Percentiles rank a stretch among this genome's conserved stretches.
Conservation (phyloP, 2,888 invertebrate species). For the Teinopalpus imperialis region DNA sequence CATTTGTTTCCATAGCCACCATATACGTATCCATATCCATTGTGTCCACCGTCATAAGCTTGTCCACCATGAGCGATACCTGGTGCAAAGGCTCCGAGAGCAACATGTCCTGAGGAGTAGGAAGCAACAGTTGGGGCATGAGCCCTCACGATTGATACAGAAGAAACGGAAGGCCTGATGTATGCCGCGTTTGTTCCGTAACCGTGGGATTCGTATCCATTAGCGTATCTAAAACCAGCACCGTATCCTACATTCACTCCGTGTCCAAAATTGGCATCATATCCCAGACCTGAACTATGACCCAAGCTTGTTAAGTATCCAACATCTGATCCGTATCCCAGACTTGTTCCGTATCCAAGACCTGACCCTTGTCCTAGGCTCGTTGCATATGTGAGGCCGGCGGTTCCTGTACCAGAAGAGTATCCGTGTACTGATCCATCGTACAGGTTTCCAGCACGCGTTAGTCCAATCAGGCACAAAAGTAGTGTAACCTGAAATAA, state of each 20-base stretch:
- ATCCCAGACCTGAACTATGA: slow-evolving; percentile 37
- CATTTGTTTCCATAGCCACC: slow-evolving; percentile 16
- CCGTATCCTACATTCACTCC: slow-evolving; percentile 36
- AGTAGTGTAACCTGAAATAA: no score
- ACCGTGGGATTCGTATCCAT: slow-evolving; percentile 31
- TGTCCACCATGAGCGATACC: slow-evolving; percentile 37
- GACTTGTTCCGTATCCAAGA: slow-evolving; percentile 29
- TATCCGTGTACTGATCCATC: slow-evolving; percentile 33
- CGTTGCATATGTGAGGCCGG: slow-evolving; percentile 2
- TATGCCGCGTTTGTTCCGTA: slow-evolving; percentile 35
- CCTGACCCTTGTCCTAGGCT: slow-evolving; percentile 34
- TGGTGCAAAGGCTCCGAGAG: slow-evolving; percentile 30
- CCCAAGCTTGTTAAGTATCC: slow-evolving; percentile 35
- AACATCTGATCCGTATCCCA: slow-evolving; percentile 41
- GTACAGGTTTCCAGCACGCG: no score
- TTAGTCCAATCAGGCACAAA: no score
- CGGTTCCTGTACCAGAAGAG: slow-evolving; percentile 30
- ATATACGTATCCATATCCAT: slow-evolving; percentile 33
- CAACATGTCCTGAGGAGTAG: slow-evolving; percentile 31
- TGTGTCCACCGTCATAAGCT: slow-evolving; percentile 31
- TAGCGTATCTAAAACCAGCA: slow-evolving; percentile 37
- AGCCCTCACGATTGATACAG: slow-evolving; percentile 46
- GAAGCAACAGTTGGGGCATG: slow-evolving; percentile 40
- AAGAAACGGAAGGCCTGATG: slow-evolving; percentile 42
- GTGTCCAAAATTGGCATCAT: slow-evolving; percentile 33